Conservation (phyloP, 2,888 invertebrate species). For the Brachypalpus laphriformis region DNA sequence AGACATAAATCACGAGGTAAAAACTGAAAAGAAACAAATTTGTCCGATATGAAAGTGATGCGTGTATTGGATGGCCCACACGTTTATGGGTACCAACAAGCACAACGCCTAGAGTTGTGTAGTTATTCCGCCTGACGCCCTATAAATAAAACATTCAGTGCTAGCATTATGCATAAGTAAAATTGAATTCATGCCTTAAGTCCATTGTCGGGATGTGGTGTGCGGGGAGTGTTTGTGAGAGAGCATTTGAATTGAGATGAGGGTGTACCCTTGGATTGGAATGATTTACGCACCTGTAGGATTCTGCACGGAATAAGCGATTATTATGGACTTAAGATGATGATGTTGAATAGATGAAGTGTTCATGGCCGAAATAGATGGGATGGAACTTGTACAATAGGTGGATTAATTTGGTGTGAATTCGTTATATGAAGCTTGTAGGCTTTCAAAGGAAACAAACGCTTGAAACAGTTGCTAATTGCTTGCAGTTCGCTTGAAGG, state of each 20-base stretch:
- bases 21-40: constrained; percentile 47
- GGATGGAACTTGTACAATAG: background rate
- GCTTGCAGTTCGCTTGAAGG: too few relatives aligned
- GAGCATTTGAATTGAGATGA: constrained; percentile 25
- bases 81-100: constrained; percentile 1
- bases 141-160: constrained; percentile 70
- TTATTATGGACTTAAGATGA: constrained; percentile 12
- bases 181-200: constrained; percentile 58
- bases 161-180: constrained; percentile 51
- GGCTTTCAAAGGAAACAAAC: too few relatives aligned
- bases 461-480: too few relatives aligned
- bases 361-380: background rate
- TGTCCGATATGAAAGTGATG: constrained; percentile 50
- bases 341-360: constrained; percentile 14
- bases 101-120: constrained; percentile 1
- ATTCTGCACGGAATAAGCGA: constrained; percentile 57
- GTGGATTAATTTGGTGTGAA: background rate
- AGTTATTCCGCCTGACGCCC: constrained; percentile 52
- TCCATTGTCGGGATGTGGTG: constrained; percentile 1
- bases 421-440: background rate
- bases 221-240: background rate
- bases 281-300: constrained; percentile 68
- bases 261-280: constrained; percentile 49
- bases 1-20: constrained; percentile 55
- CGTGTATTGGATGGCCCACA: constrained; percentile 51